These are phyloP conservation scores for Pedionomus torquatus DNA, from an alignment of 2,113 vertebrate species.

Conservation along the genomic window DNA sequence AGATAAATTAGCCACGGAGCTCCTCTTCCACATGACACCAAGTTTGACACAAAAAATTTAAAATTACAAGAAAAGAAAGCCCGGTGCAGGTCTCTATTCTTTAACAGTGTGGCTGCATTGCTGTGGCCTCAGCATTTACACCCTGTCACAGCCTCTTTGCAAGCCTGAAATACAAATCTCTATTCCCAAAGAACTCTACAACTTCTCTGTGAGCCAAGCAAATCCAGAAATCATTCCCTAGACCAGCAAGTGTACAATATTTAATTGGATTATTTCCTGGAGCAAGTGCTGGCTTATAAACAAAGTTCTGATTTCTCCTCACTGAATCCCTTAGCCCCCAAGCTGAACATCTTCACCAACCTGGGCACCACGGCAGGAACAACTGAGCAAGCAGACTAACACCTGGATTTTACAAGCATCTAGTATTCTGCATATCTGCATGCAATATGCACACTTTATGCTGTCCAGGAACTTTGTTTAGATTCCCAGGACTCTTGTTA, in stretches of 20 bases:
- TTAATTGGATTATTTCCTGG: not conserved
- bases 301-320: not conserved
- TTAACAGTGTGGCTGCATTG: rapidly evolving
- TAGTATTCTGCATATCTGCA: not conserved
- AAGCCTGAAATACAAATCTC: rapidly evolving
- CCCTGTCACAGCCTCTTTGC: not conserved
- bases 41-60: not conserved
- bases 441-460: rapidly evolving
- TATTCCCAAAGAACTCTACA: not conserved
- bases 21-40: not conserved
- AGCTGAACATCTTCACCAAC: not conserved
- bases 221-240: not conserved
- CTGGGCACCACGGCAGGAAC: rapidly evolving
- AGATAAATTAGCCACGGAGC: not conserved
- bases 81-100: not conserved
- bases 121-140: not conserved
- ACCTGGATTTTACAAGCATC: not conserved
- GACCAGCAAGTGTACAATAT: not conserved
- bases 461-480: not conserved
- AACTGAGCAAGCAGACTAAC: not conserved
- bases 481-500: not conserved
- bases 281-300: not conserved
- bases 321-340: not conserved
- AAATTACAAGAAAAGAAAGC: not conserved
- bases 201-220: rapidly evolving